Base-by-base conservation (phyloP, 2,113 vertebrate genomes). In the Muntiacus muntjak region DNA sequence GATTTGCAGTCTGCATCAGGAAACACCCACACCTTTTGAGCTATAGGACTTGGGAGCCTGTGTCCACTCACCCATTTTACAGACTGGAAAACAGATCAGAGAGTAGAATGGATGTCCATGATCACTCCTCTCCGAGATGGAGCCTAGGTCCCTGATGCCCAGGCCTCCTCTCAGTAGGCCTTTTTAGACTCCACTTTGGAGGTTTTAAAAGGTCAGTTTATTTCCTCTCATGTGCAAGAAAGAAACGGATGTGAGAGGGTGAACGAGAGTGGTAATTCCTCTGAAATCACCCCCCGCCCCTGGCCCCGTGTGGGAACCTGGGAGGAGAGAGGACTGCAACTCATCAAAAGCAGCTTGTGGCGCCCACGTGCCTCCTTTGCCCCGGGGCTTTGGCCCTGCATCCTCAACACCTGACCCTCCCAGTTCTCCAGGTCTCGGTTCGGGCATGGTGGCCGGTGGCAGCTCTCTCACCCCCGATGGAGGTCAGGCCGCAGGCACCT, bases 51-150 rank as follows among this genome's bases (percentile, higher is more conserved):
- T 7, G 5, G 33, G 30, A n/a, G 36, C 60, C 81, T 0, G 43
- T 2, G 7, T 30, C 52, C 25, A 1, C 54, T 28, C 0, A 0
- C 30, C 45, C 58, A 1, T 5, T 7, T 52, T 7, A 16, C 23
- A 17, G 50, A 17, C 62, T 3, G n/a, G 52, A 3, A 79, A 28
- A 1, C 8, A 21, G 36, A 30, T 43, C 36, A 3, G 57, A 36
- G 3, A 25, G 4, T 13, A 2, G 10, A 15, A 13, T 0, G 10
- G 52, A 2, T 1, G 5, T 10, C 6, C 33, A 0, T 14, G 10
- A 45, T 0, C 2, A 3, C 9, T 2, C 26, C 4, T 1, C 0
- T 52, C 90, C 0, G 0, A 23, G 13, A n/a, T 5, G 7, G 0
- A 43, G 5, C 21, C 14, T 55, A 1, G 43, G 1, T 25, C 16